These are phyloP conservation scores for Oscheius sp. DNA, from an alignment of 2,888 invertebrate genomes.

Conservation along the genomic window DNA sequence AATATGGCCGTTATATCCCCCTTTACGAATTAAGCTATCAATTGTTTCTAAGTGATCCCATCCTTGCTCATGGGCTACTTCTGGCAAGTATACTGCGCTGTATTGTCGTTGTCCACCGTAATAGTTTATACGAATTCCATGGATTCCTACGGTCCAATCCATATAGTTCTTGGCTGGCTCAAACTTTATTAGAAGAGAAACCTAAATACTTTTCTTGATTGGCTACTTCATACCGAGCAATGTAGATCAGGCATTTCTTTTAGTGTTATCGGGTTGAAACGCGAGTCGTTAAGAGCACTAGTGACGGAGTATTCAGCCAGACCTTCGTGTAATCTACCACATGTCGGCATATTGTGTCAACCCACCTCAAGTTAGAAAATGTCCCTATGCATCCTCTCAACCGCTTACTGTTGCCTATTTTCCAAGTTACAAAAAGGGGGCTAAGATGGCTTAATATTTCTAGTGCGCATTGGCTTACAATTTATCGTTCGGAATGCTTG, in stretches of 20 bases:
- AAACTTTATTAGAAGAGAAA: conserved; percentile 93
- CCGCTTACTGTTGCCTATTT: conserved; percentile 91
- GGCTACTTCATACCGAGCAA: conserved; percentile 53
- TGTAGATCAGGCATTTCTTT: conserved; percentile 85
- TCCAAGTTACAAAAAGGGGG: conserved; percentile 99
- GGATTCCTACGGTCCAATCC: conserved; percentile 86
- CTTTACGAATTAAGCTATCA: conserved; percentile 94
- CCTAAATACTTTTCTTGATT: conserved; percentile 73
- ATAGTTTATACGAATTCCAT: conserved; percentile 95
- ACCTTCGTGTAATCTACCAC: conserved; percentile 43
- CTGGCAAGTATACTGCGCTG: conserved; percentile 97
- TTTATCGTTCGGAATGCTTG: conserved; percentile 87
- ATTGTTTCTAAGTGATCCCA: conserved; percentile 99
- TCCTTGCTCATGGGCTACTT: conserved; percentile 97
- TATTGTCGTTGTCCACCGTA: conserved; percentile 80
- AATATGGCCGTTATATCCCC: conserved; percentile 88
- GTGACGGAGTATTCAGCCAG: conserved; percentile 65
- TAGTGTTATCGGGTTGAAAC: conserved; percentile 91
- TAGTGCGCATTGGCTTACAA: conserved; percentile 77
- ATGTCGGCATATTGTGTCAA: neutral
- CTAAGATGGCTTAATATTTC: conserved; percentile 73
- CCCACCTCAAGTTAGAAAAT: conserved; percentile 75
- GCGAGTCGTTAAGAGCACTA: conserved; percentile 89
- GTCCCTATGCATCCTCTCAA: conserved; percentile 98
- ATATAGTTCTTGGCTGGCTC: conserved; percentile 93